A percentile compares a stretch with the other conserved stretches of the same genome.
These are phyloP conservation scores for Pachyrhynchus sulphureomaculatus DNA, from an alignment of 1,140 invertebrate species.

Conservation along the genomic window DNA sequence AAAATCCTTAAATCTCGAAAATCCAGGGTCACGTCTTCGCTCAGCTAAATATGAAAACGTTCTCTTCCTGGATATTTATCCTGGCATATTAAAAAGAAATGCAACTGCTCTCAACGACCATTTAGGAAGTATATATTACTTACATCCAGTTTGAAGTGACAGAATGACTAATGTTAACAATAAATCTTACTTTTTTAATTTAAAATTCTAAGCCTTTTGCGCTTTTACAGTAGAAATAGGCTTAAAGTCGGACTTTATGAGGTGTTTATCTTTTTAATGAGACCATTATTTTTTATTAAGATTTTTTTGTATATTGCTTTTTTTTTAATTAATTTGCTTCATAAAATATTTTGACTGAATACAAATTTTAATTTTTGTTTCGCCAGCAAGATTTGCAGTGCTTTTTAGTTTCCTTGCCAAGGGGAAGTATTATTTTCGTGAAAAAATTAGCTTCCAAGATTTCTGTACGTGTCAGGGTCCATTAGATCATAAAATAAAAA, in stretches of 20 bases:
- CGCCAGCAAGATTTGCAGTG: too few species aligned
- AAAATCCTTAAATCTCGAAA: constrained; percentile 12
- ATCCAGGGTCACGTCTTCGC: constrained; percentile 9
- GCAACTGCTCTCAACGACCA: constrained; percentile 26
- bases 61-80: constrained; percentile 17
- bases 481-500: too few species aligned
- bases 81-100: constrained; percentile 23
- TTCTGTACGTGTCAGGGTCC: too few species aligned
- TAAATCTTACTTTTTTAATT: constrained; percentile 39
- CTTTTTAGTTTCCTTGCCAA: too few species aligned
- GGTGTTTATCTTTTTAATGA: constrained; percentile 25
- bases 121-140: constrained; percentile 31
- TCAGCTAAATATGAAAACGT: constrained; percentile 20
- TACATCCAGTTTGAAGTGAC: constrained; percentile 31
- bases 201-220: constrained; percentile 23
- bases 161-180: constrained; percentile 25
- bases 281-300: not conserved
- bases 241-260: constrained; percentile 9
- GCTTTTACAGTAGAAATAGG: constrained; percentile 3
- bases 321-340: not conserved
- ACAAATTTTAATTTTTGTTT: too few species aligned
- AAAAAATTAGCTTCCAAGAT: too few species aligned
- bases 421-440: too few species aligned
- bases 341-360: not conserved
- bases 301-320: too few species aligned